Evolutionary conservation across 2,888 invertebrate genomes (phyloP).

Genomic region (Drosophila multiciliata): DNA sequence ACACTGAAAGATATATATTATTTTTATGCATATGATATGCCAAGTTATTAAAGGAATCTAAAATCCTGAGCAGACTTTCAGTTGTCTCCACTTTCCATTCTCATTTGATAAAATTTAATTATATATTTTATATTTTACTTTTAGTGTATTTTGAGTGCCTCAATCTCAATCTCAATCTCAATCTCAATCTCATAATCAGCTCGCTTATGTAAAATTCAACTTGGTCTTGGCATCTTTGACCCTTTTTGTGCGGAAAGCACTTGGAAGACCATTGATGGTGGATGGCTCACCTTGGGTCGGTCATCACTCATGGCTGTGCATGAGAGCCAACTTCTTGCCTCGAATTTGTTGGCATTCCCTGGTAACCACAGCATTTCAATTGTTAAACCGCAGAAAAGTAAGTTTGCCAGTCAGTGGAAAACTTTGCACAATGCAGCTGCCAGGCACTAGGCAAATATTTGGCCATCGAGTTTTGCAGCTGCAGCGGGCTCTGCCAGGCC

Average conservation of each 20-base stretch:
- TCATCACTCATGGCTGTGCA: conserved; percentile 33
- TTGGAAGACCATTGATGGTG: not conserved
- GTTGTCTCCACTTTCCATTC: not conserved
- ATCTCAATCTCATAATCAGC: not conserved
- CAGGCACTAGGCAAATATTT: conserved; percentile 71
- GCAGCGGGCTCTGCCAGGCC: conserved; percentile 28
- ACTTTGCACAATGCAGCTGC: conserved; percentile 59
- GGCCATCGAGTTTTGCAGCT: conserved; percentile 65
- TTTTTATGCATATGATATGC: not conserved
- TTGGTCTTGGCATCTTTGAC: not conserved
- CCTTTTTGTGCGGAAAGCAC: not conserved
- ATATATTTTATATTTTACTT: not conserved
- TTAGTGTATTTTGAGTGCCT: not conserved
- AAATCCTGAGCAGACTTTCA: not conserved
- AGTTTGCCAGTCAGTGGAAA: conserved; percentile 59
- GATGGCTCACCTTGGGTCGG: conserved; percentile 7
- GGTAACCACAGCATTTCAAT: conserved; percentile 61
- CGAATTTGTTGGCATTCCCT: conserved; percentile 36
- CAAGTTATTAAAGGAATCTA: not conserved
- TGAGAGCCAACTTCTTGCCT: conserved; percentile 2
- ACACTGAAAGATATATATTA: not conserved
- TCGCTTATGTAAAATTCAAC: not conserved
- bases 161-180: not conserved
- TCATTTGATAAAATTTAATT: not conserved
- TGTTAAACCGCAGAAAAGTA: conserved; percentile 67